Base-by-base conservation (phyloP, 2,797 vertebrate species). In the Lacerta agilis region DNA sequence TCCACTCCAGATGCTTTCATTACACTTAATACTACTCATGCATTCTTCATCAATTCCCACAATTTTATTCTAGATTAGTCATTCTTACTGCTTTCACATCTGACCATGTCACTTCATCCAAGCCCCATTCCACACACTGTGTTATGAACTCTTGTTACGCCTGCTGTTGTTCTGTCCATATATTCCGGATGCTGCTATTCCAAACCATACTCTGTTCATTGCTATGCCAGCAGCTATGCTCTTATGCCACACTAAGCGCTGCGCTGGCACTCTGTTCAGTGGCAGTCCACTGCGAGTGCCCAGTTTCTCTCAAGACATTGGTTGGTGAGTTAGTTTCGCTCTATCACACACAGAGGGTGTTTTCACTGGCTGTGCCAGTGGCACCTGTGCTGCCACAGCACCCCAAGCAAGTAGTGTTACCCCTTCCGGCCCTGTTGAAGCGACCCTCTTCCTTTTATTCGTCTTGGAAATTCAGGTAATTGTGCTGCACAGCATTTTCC, bases 31-130 rank as follows among this genome's bases (percentile, higher is more conserved):
- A 72, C 15, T 61, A 80, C 33, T 79, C 66, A 72, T 25, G 49
- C 29, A 81, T 43, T 43, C 36, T 66, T 61, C 33, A 80, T 43
- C 67, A 80, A 41, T 81, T 61, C 49, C 27, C 15, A n/a, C 15
- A 72, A 79, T 79, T 64, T 38, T 29, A 43, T 41, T 79, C 49
- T 64, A 72, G 27, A 79, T 25, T 18, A 64, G 17, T 45, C 33
- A 45, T 84, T 88, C 33, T 33, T 33, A 33, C 33, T 33, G 33
- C 43, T 84, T 15, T 80, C 72, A 80, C 66, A 80, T 41, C 18
- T 86, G 85, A 58, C 77, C 77, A 80, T 71, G 64, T 69, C 18
- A 29, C 49, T 79, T 58, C 27, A 78, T 69, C 67, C 43, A 83
- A 69, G 61, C 36, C 17, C 43, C 4, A 41, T 58, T 79, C n/a